Base-by-base conservation (phyloP, 1,140 invertebrate genomes). In the Aphaenogaster floridana region DNA sequence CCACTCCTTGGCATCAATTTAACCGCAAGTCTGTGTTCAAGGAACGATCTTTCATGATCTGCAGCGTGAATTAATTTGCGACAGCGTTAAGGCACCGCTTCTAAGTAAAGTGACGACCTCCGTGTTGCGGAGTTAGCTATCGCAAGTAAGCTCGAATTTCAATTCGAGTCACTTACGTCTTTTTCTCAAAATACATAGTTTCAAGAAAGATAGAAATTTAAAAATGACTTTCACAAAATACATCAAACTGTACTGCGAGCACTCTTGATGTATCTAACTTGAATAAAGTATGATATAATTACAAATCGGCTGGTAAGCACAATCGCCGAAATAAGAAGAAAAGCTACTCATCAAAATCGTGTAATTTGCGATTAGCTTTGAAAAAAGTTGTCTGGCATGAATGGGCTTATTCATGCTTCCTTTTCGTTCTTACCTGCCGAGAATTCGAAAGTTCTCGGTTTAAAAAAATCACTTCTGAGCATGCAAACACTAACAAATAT, bases 341-440 rank as follows among this genome's bases (percentile, higher is more conserved):
- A 66, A 74, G 34, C 80, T 48, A 6, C 28, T 59, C 21, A 15
- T 59, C 15, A 68, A 59, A 59, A 72, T 48, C 7, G 28, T 9
- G 7, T 50, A 74, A 74, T 74, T 15, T 72, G 69, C 42, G 42
- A 61, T 48, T 28, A 52, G 52, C 45, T 36, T 45, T 13, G n/a
- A 84, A 72, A 76, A 48, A n/a, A 78, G 28, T 8, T 34, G 13
- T 86, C 61, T 63, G 8, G 68, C 45, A 17, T 74, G 68, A 68
- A 28, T 21, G 3, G 21, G 39, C 48, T 42, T 74, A 54, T 84
- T 57, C 89, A 90, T 90, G 89, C 89, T 81, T 76, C 57, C 48
- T 52, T 7, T 68, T 57, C 39, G 17, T 57, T 78, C 89, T 90
- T 90, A 90, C 86, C 86, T 90, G 89, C 21, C n/a, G 11, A 52